These are phyloP conservation scores for Pegoplata infirma DNA, from an alignment of 2,888 invertebrate species.

Conservation along the genomic window DNA sequence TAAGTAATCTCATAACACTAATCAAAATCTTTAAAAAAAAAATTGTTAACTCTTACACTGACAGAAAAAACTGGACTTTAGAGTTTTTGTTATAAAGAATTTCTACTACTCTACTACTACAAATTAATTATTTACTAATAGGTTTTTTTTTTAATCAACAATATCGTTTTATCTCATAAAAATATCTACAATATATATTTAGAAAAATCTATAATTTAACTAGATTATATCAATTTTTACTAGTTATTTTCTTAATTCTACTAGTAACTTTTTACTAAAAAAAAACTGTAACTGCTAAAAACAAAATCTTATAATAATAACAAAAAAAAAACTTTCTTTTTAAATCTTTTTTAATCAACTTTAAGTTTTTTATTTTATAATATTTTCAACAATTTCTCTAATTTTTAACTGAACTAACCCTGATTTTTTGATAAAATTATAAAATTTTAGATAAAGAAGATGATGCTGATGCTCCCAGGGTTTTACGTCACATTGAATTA, in stretches of 20 bases:
- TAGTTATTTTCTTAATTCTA: background rate
- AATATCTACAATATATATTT: background rate
- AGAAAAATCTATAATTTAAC: background rate
- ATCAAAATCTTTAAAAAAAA: conserved; percentile 6
- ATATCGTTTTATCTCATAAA: background rate
- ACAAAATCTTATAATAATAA: conserved; percentile 14
- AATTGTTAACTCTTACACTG: conserved; percentile 57
- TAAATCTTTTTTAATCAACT: background rate
- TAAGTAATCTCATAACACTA: conserved; percentile 80
- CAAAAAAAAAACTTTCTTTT: conserved; percentile 35
- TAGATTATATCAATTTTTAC: background rate
- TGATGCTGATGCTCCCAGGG: conserved; percentile 87
- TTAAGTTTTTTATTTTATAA: background rate
- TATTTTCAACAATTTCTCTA: too few species aligned
- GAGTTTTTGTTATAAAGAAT: conserved; percentile 14
- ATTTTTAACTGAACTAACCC: too few species aligned
- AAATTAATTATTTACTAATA: background rate
- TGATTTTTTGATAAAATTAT: too few species aligned
- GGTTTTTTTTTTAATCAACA: conserved; percentile 2
- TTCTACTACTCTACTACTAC: conserved; percentile 17
- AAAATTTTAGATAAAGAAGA: conserved; percentile 87
- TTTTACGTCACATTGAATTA: conserved; percentile 90
- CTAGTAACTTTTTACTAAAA: conserved; percentile 43
- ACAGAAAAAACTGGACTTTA: conserved; percentile 30
- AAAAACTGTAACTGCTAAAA: conserved; percentile 67